These are phyloP conservation scores for Corvus cornix DNA, from an alignment of 2,113 vertebrate species.

Conservation along the genomic window DNA sequence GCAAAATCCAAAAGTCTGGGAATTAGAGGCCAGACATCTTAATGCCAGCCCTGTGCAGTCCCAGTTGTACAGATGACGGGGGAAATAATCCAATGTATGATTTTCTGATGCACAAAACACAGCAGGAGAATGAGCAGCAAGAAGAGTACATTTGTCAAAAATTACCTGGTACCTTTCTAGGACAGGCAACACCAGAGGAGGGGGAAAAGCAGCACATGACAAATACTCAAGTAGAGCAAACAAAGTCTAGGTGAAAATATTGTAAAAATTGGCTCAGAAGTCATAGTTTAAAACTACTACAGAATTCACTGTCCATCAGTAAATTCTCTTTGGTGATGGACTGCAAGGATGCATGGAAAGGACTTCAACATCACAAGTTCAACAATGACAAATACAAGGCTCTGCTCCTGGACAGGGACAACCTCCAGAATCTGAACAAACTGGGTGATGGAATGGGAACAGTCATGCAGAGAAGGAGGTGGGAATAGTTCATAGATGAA, in stretches of 20 bases:
- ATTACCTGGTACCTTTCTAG: not conserved
- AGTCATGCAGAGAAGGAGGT: not conserved
- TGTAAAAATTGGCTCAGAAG: not conserved
- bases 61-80: not conserved
- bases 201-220: not conserved
- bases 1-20: not conserved
- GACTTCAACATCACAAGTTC: not conserved
- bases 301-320: too few species aligned
- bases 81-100: not conserved
- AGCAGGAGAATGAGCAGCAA: not conserved
- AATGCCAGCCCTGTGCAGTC: not conserved
- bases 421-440: not conserved
- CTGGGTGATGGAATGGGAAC: not conserved
- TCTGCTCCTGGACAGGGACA: not conserved
- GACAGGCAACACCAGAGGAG: not conserved
- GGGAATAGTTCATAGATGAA: not conserved
- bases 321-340: not conserved
- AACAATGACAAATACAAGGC: not conserved
- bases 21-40: not conserved
- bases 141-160: not conserved
- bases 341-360: not conserved
- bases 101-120: not conserved
- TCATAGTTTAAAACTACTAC: not conserved
- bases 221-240: not conserved
- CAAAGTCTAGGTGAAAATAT: not conserved